Percentiles rank a stretch among this genome's conserved stretches.
These are phyloP conservation scores for Odontamblyopus lacepedii DNA, from an alignment of 2,797 vertebrate species.

Conservation along the genomic window DNA sequence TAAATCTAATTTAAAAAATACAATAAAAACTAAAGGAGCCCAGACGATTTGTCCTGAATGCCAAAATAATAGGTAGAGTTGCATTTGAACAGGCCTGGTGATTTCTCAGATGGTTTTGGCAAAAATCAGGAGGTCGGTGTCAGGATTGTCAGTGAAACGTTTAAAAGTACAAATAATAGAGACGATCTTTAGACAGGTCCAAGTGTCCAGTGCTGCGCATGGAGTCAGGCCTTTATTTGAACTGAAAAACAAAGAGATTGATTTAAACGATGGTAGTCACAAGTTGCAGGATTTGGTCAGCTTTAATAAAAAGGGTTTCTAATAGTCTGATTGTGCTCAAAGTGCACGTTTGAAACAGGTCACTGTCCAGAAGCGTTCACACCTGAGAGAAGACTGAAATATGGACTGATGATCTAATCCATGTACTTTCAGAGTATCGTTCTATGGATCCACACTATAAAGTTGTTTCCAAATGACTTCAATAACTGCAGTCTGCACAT, in stretches of 20 bases:
- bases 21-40: conserved; percentile 15
- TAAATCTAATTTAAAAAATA: conserved; percentile 19
- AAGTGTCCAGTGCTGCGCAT: conserved; percentile 28
- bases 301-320: too few species aligned
- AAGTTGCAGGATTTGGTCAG: too few species aligned
- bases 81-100: not conserved
- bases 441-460: too few species aligned
- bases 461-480: too few species aligned
- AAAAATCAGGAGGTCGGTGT: conserved; percentile 23
- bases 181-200: conserved; percentile 20
- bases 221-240: conserved; percentile 60
- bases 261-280: not conserved
- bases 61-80: conserved; percentile 10
- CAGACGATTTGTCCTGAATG: conserved; percentile 20
- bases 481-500: too few species aligned
- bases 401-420: too few species aligned
- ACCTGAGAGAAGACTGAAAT: too few species aligned
- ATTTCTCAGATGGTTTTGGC: conserved; percentile 56
- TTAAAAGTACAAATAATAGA: conserved; percentile 39
- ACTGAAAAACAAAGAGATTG: conserved; percentile 58
- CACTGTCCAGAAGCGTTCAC: too few species aligned
- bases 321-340: too few species aligned
- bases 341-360: too few species aligned
- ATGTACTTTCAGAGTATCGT: too few species aligned
- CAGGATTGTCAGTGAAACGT: conserved; percentile 54